These are phyloP conservation scores for Micromussa lordhowensis DNA, from an alignment of 92 coral and sea anemone genomes.

Conservation along the genomic window DNA sequence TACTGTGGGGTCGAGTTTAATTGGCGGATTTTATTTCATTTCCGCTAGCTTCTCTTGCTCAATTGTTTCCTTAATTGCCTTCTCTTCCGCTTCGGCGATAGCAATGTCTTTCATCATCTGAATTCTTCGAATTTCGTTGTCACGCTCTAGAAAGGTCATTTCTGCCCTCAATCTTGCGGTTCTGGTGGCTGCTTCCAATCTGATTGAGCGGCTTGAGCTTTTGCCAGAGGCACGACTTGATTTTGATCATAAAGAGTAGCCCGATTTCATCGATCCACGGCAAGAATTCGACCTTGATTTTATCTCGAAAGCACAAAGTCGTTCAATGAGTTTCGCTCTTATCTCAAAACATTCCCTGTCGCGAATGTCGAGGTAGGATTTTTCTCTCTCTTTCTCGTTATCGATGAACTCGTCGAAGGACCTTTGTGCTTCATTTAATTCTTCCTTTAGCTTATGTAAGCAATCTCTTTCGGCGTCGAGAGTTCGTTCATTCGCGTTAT, in stretches of 20 bases:
- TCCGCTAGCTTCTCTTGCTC: conserved; percentile 1
- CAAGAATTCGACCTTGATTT: not conserved
- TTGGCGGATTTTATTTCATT: not conserved
- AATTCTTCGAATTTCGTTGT: conserved; percentile 33
- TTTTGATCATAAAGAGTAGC: not conserved
- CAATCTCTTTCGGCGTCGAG: not conserved
- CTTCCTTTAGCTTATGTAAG: not conserved
- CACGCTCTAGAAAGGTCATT: conserved; percentile 35
- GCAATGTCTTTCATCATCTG: conserved; percentile 43
- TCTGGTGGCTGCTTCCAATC: conserved; percentile 4
- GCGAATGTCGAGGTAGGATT: conserved; percentile 4
- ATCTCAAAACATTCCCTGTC: conserved; percentile 15
- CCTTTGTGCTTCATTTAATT: too few relatives aligned
- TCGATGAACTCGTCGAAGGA: conserved; percentile 7
- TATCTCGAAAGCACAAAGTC: not conserved
- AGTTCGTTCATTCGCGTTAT: too few relatives aligned
- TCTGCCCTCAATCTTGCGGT: conserved; percentile 14
- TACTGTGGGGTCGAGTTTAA: not conserved
- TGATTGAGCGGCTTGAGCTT: conserved; percentile 14
- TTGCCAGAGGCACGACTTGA: not conserved
- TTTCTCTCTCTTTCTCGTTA: not conserved
- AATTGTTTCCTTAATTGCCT: conserved; percentile 21
- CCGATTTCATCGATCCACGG: not conserved
- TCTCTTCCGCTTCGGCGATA: conserved; percentile 37
- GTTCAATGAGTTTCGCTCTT: conserved; percentile 10